phyloP scores from a whole-genome alignment of 2,888 invertebrate genomes.

The Caenorhabditis becei region DNA sequence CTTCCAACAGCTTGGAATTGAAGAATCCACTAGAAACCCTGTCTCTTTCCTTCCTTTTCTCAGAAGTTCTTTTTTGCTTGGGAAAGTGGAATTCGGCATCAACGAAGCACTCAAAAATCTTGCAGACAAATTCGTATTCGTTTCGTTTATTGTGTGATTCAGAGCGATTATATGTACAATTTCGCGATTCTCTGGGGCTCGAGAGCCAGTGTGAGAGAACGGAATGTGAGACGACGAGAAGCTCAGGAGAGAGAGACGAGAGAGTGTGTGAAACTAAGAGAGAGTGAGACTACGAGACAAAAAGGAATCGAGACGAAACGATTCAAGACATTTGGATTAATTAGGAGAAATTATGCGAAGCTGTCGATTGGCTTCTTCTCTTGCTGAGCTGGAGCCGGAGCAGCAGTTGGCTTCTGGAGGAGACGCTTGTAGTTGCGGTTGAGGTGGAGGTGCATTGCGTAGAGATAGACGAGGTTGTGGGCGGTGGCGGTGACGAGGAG shows the following conservation, averaged over 20 bases:
- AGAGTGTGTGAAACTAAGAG: neutral
- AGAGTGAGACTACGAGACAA: neutral
- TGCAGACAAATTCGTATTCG: too few species aligned
- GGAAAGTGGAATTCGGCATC: too few species aligned
- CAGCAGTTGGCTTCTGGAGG: neutral
- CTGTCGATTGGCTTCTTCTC: neutral
- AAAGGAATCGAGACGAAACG: neutral
- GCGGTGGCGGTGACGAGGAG: constrained; percentile 40
- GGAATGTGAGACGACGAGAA: too few species aligned
- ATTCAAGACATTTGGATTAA: too few species aligned
- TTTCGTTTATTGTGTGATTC: neutral
- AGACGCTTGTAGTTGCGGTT: neutral
- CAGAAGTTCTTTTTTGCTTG: too few species aligned
- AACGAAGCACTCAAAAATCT: too few species aligned
- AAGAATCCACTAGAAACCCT: too few species aligned
- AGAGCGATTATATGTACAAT: neutral
- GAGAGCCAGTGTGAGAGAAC: too few species aligned
- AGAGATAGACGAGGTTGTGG: constrained; percentile 55
- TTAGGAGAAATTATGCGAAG: neutral
- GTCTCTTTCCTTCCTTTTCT: too few species aligned
- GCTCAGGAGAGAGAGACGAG: too few species aligned
- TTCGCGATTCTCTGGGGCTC: too few species aligned
- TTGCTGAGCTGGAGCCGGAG: neutral
- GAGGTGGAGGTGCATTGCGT: constrained; percentile 45
- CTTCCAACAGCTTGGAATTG: too few species aligned